phyloP scores from a whole-genome alignment of 2,113 vertebrate genomes.

The Mus musculus region DNA sequence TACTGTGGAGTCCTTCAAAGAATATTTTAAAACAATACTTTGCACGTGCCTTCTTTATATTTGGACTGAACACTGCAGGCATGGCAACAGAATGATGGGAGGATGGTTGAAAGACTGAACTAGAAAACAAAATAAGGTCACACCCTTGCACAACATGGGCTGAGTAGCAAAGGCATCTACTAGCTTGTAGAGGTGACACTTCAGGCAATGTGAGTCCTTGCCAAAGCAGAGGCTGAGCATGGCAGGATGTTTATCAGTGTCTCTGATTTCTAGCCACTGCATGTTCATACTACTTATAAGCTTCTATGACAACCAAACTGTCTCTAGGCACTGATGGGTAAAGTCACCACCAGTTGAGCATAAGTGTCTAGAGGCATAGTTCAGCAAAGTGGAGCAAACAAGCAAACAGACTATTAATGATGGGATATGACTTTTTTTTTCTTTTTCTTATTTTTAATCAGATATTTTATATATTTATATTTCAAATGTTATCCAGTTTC shows the following conservation, averaged over 20 bases:
- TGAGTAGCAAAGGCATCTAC: not conserved
- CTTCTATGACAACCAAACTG: not conserved
- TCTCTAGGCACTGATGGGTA: not conserved
- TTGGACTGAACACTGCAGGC: not conserved
- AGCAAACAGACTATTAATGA: not conserved
- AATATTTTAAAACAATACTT: not conserved
- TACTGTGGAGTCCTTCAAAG: not conserved
- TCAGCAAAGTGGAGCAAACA: not conserved
- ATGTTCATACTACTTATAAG: not conserved
- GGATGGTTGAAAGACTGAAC: not conserved
- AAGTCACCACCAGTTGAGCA: not conserved
- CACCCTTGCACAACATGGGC: not conserved
- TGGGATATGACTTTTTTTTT: not conserved
- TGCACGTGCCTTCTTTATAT: not conserved
- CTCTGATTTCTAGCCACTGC: not conserved
- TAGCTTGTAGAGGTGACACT: not conserved
- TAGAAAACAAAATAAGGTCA: not conserved
- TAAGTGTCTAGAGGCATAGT: not conserved
- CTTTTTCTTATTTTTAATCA: too few species aligned
- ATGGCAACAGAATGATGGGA: fast-evolving
- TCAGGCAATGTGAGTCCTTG: not conserved
- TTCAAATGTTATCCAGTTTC: too few species aligned
- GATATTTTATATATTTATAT: too few species aligned
- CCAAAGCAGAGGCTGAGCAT: not conserved
- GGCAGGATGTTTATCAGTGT: not conserved